A percentile compares a stretch with the other conserved stretches of the same genome.
phyloP scores from a whole-genome alignment of 2,113 vertebrate genomes.

The Chlorodrepanis virens region DNA sequence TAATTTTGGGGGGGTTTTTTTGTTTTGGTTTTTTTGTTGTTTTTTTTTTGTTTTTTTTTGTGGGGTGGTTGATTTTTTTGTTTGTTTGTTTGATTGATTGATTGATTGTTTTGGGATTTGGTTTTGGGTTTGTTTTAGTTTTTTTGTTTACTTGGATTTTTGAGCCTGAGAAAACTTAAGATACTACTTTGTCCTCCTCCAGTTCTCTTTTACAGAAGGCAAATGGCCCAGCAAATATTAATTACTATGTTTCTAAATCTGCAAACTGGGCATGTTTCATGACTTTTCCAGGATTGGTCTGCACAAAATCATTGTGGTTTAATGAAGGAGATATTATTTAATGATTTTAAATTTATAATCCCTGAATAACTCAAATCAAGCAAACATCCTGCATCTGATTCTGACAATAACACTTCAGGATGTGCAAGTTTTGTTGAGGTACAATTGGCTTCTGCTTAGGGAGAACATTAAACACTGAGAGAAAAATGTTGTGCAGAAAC shows the following conservation, averaged over 20 bases:
- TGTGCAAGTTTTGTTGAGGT: background rate
- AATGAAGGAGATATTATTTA: background rate
- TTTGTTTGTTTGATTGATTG: background rate
- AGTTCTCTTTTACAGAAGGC: background rate
- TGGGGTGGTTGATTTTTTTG: background rate
- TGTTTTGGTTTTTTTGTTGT: too few species aligned
- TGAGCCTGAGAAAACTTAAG: background rate
- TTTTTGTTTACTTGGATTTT: background rate
- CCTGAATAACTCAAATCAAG: background rate
- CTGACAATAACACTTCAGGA: background rate
- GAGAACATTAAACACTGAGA: background rate
- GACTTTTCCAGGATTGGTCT: background rate
- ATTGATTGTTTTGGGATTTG: background rate
- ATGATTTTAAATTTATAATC: background rate
- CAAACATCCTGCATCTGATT: background rate
- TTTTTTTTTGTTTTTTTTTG: too few species aligned
- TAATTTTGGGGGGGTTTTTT: too few species aligned
- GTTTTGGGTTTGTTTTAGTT: background rate
- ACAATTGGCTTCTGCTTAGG: background rate
- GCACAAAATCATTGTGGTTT: background rate
- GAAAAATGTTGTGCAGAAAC: background rate
- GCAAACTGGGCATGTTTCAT: background rate
- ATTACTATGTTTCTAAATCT: background rate
- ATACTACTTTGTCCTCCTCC: rapidly evolving
- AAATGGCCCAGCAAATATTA: background rate